Evolutionary conservation across 2,797 vertebrate species (phyloP).

Genomic region (Phylloscopus collybita): DNA sequence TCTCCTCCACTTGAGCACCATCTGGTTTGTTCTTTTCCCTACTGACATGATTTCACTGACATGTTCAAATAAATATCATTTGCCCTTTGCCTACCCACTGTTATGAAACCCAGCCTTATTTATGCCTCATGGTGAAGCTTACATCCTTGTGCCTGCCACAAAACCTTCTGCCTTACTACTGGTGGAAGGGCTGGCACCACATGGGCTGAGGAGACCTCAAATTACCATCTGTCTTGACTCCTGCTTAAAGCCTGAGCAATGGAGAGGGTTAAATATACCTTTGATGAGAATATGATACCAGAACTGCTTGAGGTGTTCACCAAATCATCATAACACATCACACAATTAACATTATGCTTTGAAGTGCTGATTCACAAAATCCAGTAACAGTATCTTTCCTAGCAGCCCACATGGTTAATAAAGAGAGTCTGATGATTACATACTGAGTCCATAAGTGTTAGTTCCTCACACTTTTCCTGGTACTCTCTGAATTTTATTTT

Average conservation of each 20-base stretch:
- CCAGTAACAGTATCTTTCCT: background rate
- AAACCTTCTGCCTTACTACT: background rate
- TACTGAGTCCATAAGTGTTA: background rate
- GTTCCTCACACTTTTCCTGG: background rate
- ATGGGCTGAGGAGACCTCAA: background rate
- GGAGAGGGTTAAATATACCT: background rate
- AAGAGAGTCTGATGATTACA: background rate
- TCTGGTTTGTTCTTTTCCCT: background rate
- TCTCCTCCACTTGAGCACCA: background rate
- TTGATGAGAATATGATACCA: background rate
- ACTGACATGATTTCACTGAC: background rate
- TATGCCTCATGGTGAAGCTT: background rate
- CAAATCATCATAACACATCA: background rate
- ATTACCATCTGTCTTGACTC: background rate
- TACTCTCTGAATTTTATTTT: background rate
- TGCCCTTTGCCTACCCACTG: background rate
- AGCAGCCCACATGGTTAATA: background rate
- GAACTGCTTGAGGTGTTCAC: background rate
- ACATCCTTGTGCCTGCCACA: background rate
- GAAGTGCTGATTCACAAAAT: background rate
- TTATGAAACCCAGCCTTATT: background rate
- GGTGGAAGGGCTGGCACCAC: background rate
- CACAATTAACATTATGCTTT: background rate
- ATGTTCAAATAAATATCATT: background rate
- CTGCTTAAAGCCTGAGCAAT: background rate